Evolutionary conservation across 2,113 vertebrate genomes (phyloP), one percentile per base, ranked within the genome.

Genomic region (Perca fluviatilis): DNA sequence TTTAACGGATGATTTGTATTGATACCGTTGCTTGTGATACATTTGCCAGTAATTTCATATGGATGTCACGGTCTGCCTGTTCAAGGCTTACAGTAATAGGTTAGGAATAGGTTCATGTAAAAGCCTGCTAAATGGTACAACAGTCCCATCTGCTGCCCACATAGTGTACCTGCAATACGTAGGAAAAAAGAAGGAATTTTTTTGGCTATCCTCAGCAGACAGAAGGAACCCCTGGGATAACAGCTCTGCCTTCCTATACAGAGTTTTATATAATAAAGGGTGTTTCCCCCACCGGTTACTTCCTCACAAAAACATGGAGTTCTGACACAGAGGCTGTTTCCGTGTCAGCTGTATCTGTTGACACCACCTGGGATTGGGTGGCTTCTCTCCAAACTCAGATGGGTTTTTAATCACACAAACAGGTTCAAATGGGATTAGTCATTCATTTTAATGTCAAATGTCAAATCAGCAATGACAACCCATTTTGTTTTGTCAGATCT

Each of bases 101-200:
- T 43, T 11, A 43, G 40, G 6, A 47, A 9, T 4, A 9, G 49
- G 19, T 27, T 78, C 0, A 23, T 36, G 13, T 47, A 16, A 23
- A 27, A 51, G 63, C 14, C 19, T 3, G 4, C 50, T 25, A 53
- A 66, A 71, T 70, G 33, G 25, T 40, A 63, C 50, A 67, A 53
- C 73, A 88, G 71, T 27, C 13, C 82, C 74, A 72, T 33, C 89
- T 87, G 77, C 79, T 89, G 84, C 11, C 57, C 53, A 70, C 83
- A 21, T 10, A 13, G 27, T 25, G 51, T n/a, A 30, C 5, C 60
- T 74, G 65, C 60, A 86, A 14, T 21, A 1, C 12, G 1, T 25
- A 14, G n/a, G 16, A 23, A 63, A 30, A 64, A 30, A 30, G 4
- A 8, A 12, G 46, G 6, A 72, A 0, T 13, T 27, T 15, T 6